Evolutionary conservation across 2,888 invertebrate genomes (phyloP).

Genomic region (Cryptophagus acutangulus): DNA sequence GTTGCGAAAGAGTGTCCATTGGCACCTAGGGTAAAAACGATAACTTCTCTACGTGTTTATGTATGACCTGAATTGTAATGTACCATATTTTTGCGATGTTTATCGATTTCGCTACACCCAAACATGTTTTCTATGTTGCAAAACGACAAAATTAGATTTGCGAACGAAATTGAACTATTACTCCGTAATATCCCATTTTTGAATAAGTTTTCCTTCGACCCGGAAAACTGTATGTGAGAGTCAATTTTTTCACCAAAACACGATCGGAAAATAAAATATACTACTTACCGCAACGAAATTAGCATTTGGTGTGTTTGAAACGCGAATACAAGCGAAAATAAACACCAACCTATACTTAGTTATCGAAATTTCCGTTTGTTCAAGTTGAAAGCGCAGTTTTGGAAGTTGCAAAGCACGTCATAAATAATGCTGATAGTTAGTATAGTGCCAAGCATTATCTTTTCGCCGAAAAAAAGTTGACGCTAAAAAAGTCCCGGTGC

Average conservation of each 20-base stretch:
- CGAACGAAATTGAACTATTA: slow-evolving; percentile 24
- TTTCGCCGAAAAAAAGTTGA: background rate
- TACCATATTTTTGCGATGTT: slow-evolving; percentile 13
- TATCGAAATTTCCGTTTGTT: too few relatives aligned
- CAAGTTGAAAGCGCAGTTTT: too few relatives aligned
- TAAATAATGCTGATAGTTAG: slow-evolving; percentile 1
- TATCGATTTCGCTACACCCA: slow-evolving; percentile 13
- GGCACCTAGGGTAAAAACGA: too few relatives aligned
- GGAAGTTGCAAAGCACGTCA: too few relatives aligned
- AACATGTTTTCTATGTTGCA: slow-evolving; percentile 10
- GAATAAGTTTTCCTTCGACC: slow-evolving; percentile 3
- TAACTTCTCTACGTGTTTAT: slow-evolving; percentile 2
- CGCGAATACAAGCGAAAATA: too few relatives aligned
- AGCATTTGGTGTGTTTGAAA: background rate
- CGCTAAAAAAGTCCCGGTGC: too few relatives aligned
- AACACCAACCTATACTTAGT: too few relatives aligned
- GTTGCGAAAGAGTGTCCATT: too few relatives aligned
- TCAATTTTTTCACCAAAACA: too few relatives aligned
- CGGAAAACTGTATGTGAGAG: background rate
- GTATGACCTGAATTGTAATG: slow-evolving; percentile 14
- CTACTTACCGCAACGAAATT: background rate
- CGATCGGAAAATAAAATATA: background rate
- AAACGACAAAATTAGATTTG: slow-evolving; percentile 23
- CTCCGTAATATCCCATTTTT: slow-evolving; percentile 23
- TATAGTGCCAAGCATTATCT: too few relatives aligned